Conservation (phyloP, 2,113 vertebrate genomes). For the Struthio camelus region DNA sequence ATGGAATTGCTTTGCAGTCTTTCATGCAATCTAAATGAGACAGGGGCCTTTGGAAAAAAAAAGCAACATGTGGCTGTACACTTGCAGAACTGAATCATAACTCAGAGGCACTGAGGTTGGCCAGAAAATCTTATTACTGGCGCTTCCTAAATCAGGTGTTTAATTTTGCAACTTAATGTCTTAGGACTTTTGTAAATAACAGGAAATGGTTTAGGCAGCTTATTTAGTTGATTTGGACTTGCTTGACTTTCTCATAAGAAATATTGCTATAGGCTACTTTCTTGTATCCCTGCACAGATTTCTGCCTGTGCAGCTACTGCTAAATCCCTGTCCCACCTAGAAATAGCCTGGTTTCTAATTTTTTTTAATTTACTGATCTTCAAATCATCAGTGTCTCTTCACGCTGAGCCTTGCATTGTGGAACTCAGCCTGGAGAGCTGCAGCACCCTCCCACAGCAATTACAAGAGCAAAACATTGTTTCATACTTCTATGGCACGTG, state of each 20-base stretch:
- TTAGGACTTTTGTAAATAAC: background rate
- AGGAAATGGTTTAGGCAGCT: background rate
- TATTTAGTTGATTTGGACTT: background rate
- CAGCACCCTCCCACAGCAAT: background rate
- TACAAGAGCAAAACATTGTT: background rate
- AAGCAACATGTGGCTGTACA: background rate
- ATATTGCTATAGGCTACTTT: background rate
- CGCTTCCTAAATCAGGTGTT: background rate
- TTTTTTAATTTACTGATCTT: background rate
- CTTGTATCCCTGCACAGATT: background rate
- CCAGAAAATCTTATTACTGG: background rate
- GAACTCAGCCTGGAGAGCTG: background rate
- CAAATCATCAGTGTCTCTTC: background rate
- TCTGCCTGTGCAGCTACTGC: background rate
- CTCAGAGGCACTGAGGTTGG: background rate
- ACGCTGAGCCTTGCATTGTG: background rate
- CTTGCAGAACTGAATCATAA: background rate
- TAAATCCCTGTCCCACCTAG: background rate
- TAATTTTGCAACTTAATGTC: background rate
- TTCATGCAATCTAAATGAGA: background rate
- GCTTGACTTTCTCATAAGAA: background rate
- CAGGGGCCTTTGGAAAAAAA: rapidly evolving
- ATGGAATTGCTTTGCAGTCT: background rate
- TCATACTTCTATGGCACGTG: background rate
- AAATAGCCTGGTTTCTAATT: background rate